These are phyloP conservation scores for Drosophila burlai DNA, from an alignment of 1,140 invertebrate species.

Conservation along the genomic window DNA sequence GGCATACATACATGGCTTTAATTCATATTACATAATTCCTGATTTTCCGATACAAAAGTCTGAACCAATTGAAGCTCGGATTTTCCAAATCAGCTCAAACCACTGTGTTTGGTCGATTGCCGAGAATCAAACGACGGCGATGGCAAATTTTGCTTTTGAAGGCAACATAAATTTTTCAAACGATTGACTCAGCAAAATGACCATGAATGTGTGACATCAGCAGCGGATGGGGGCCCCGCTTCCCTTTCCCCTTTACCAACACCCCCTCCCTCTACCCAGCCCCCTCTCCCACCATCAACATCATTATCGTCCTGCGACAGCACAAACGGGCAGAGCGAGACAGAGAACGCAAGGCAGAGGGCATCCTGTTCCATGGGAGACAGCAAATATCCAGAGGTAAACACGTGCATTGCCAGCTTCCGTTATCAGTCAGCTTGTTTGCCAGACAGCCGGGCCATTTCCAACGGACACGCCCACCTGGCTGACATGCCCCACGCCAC, in stretches of 20 bases:
- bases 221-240: slow-evolving; percentile 45
- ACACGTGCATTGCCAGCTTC: slow-evolving; percentile 80
- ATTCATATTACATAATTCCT: no score
- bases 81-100: background rate
- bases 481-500: slow-evolving; percentile 11
- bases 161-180: slow-evolving; percentile 83
- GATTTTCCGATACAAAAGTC: background rate
- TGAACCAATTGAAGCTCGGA: no score
- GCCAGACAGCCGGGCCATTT: slow-evolving; percentile 61
- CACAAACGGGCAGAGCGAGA: slow-evolving; percentile 22
- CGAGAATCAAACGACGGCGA: slow-evolving; percentile 48
- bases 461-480: slow-evolving; percentile 50
- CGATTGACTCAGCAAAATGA: slow-evolving; percentile 83
- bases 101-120: slow-evolving; percentile 32
- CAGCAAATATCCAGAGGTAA: slow-evolving; percentile 79
- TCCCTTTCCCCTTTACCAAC: background rate
- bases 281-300: slow-evolving; percentile 8
- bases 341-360: slow-evolving; percentile 11
- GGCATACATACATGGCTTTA: no score
- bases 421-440: slow-evolving; percentile 81
- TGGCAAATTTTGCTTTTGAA: slow-evolving; percentile 82
- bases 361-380: slow-evolving; percentile 26
- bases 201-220: slow-evolving; percentile 82
- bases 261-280: no score
- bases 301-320: slow-evolving; percentile 38